These are phyloP conservation scores for Thera obeliscata DNA, from an alignment of 2,888 invertebrate genomes.

Conservation along the genomic window DNA sequence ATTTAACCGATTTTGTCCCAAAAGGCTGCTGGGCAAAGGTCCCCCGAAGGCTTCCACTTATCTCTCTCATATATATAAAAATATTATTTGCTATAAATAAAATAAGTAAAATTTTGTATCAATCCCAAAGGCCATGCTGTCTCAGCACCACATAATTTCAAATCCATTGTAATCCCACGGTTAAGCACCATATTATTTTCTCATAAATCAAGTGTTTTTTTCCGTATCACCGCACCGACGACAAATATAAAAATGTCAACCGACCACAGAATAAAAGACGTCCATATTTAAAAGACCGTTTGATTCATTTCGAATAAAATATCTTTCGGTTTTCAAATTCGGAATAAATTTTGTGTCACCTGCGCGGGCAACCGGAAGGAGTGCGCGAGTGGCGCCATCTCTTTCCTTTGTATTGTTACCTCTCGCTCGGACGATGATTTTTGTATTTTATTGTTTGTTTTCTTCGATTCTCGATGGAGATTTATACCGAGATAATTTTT, in stretches of 20 bases:
- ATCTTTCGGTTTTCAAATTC: constrained; percentile 83
- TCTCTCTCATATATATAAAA: too few species aligned
- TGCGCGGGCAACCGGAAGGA: constrained; percentile 82
- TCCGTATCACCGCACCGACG: constrained; percentile 63
- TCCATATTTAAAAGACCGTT: constrained; percentile 84
- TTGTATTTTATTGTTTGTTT: constrained; percentile 74
- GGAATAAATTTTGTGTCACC: constrained; percentile 84
- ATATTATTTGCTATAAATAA: too few species aligned
- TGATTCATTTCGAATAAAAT: constrained; percentile 79
- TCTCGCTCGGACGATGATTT: constrained; percentile 39
- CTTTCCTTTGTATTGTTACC: constrained; percentile 38
- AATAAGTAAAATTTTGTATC: too few species aligned
- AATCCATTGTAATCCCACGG: constrained; percentile 38
- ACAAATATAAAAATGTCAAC: constrained; percentile 84
- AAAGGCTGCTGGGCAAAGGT: too few species aligned
- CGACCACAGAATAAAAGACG: constrained; percentile 77
- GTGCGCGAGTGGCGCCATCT: constrained; percentile 50
- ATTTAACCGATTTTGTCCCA: too few species aligned
- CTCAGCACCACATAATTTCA: constrained; percentile 22
- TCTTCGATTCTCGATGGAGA: constrained; percentile 66
- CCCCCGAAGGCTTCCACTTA: too few species aligned
- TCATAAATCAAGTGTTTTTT: constrained; percentile 79
- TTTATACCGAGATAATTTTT: constrained; percentile 77
- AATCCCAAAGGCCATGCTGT: constrained; percentile 6
- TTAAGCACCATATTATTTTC: constrained; percentile 71